phyloP scores from a whole-genome alignment of 2,113 vertebrate species.

The Indicator maculatus region DNA sequence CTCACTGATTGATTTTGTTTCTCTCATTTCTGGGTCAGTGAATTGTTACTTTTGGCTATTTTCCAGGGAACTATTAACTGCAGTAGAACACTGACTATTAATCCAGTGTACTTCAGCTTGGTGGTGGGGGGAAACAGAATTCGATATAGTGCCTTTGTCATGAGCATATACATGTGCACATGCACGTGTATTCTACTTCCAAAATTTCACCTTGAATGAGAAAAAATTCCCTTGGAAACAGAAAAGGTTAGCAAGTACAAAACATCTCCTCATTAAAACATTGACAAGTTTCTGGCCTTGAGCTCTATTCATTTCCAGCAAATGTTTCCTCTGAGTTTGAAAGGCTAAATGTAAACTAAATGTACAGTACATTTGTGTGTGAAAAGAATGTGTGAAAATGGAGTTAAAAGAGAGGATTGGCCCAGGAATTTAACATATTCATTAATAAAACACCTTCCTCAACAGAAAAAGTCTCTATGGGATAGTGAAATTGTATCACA shows the following conservation, averaged over 20 bases:
- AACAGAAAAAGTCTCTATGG: not conserved
- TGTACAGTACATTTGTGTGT: not conserved
- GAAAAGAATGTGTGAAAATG: not conserved
- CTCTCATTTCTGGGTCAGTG: constrained; percentile 32
- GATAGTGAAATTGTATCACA: not conserved
- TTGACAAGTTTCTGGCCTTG: constrained; percentile 11
- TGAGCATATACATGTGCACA: not conserved
- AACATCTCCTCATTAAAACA: not conserved
- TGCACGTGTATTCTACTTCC: not conserved
- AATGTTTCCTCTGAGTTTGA: not conserved
- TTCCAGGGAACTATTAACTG: not conserved
- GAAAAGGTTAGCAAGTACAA: not conserved
- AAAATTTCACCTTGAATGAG: constrained; percentile 1
- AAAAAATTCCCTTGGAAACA: not conserved
- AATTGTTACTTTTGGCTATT: not conserved
- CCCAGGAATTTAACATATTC: not conserved
- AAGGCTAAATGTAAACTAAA: not conserved
- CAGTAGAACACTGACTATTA: not conserved
- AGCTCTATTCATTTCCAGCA: not conserved
- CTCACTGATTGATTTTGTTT: constrained; percentile 29
- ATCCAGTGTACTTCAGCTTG: not conserved
- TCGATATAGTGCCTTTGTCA: not conserved
- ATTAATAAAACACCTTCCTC: not conserved
- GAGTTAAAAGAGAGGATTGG: not conserved
- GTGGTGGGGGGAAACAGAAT: not conserved